These are phyloP conservation scores for Apis mellifera DNA, from an alignment of 1,140 invertebrate genomes.

Conservation along the genomic window DNA sequence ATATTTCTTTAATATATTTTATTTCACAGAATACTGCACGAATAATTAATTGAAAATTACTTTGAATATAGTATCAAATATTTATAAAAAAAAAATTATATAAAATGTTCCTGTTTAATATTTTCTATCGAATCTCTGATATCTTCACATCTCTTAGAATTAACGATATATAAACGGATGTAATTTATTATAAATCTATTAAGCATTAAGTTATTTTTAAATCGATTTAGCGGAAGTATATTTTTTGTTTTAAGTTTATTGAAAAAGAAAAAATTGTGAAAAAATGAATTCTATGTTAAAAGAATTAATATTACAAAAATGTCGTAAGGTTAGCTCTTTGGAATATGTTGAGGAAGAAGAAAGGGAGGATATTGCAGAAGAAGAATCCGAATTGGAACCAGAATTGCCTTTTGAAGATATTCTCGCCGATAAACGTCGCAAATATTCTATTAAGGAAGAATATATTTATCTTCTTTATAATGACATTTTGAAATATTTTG, in stretches of 20 bases:
- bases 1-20: neutral
- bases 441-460: conserved; percentile 53
- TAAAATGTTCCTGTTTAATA: neutral
- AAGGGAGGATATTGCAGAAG: conserved; percentile 15
- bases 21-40: neutral
- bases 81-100: neutral
- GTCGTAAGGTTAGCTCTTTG: conserved; percentile 4
- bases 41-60: neutral
- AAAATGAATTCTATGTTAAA: neutral
- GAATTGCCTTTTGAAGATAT: conserved; percentile 51
- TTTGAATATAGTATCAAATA: neutral
- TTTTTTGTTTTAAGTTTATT: neutral
- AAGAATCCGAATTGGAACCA: neutral
- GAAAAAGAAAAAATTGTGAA: neutral
- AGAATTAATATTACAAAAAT: conserved; percentile 38
- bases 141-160: neutral
- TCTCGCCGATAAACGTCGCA: conserved; percentile 55
- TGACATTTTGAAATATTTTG: conserved; percentile 50
- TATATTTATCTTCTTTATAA: conserved; percentile 63
- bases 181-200: too few relatives aligned
- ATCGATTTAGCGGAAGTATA: neutral
- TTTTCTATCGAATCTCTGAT: neutral
- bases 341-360: conserved; percentile 8
- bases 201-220: neutral
- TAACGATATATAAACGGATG: neutral